Percentiles rank a stretch among this genome's conserved stretches.
Evolutionary conservation across 2,888 invertebrate genomes (phyloP).

Genomic region (Leptinotarsa juncta): DNA sequence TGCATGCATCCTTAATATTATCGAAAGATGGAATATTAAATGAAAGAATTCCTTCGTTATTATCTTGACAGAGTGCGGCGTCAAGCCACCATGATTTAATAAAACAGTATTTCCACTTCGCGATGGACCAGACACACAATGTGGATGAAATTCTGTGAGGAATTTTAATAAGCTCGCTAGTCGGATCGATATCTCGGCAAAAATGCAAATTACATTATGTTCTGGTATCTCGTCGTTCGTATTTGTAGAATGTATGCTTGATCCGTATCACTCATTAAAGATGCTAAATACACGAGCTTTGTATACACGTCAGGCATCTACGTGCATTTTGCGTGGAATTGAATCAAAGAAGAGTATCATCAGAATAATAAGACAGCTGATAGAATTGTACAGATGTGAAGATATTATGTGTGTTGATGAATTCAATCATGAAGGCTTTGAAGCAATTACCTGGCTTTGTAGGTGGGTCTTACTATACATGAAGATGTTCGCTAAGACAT

Average conservation of each 20-base stretch:
- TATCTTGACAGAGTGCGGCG: slow-evolving; percentile 18
- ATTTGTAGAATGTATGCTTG: slow-evolving; percentile 21
- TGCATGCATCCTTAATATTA: background rate
- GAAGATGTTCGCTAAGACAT: background rate
- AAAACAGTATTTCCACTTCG: slow-evolving; percentile 31
- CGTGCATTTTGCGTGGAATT: slow-evolving; percentile 6
- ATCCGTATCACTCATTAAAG: slow-evolving; percentile 23
- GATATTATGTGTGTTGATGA: slow-evolving; percentile 10
- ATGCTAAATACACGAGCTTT: slow-evolving; percentile 24
- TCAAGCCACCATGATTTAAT: slow-evolving; percentile 28
- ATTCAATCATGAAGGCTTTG: background rate
- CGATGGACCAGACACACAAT: slow-evolving; percentile 29
- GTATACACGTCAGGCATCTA: background rate
- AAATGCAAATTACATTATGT: slow-evolving; percentile 32
- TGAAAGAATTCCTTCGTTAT: background rate
- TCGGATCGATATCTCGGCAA: slow-evolving; percentile 27
- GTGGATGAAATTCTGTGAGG: slow-evolving; percentile 25
- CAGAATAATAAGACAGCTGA: slow-evolving; percentile 1
- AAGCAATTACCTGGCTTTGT: background rate
- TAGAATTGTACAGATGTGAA: background rate
- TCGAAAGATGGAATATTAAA: background rate
- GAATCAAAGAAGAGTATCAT: slow-evolving; percentile 15
- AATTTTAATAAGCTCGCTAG: slow-evolving; percentile 25
- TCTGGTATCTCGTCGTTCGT: slow-evolving; percentile 22
- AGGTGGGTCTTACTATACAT: background rate